A percentile compares a stretch with the other conserved stretches of the same genome.
These are phyloP conservation scores for Bagarius yarrelli DNA, from an alignment of 2,113 vertebrate species.

Conservation along the genomic window DNA sequence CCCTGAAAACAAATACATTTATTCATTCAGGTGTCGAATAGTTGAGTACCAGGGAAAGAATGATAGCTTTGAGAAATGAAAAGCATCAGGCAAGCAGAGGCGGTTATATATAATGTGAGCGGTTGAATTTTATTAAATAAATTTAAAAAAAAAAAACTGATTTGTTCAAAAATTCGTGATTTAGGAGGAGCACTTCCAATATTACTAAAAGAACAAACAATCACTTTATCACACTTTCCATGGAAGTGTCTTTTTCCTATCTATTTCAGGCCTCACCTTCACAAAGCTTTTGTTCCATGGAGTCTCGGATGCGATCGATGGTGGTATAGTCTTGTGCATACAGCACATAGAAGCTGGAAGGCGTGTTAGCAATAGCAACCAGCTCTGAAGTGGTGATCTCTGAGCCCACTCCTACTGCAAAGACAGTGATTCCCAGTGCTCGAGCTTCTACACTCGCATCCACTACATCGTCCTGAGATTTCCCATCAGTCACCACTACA, in stretches of 20 bases:
- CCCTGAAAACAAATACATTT: neutral
- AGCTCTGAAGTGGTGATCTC: slow-evolving; percentile 77
- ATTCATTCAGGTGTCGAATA: neutral
- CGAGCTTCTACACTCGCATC: slow-evolving; percentile 71
- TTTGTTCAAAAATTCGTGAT: no score
- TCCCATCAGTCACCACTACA: slow-evolving; percentile 78
- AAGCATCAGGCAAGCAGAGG: neutral
- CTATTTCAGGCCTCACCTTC: slow-evolving; percentile 64
- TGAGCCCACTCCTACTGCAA: slow-evolving; percentile 75
- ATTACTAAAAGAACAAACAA: no score
- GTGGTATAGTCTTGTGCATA: slow-evolving; percentile 75
- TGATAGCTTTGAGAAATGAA: neutral
- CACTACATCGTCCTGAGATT: slow-evolving; percentile 78
- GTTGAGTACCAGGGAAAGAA: neutral
- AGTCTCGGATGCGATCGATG: slow-evolving; percentile 71
- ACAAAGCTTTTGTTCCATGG: slow-evolving; percentile 77
- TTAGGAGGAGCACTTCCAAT: no score
- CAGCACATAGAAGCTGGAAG: slow-evolving; percentile 70
- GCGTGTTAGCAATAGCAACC: slow-evolving; percentile 73
- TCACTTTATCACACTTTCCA: no score
- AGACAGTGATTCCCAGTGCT: slow-evolving; percentile 68
- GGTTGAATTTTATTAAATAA: neutral
- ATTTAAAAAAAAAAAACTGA: no score
- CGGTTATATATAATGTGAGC: neutral
- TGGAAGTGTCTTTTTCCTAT: neutral